A percentile compares a stretch with the other conserved stretches of the same genome.
phyloP scores from a whole-genome alignment of 2,113 vertebrate genomes.

The Callorhinus ursinus region DNA sequence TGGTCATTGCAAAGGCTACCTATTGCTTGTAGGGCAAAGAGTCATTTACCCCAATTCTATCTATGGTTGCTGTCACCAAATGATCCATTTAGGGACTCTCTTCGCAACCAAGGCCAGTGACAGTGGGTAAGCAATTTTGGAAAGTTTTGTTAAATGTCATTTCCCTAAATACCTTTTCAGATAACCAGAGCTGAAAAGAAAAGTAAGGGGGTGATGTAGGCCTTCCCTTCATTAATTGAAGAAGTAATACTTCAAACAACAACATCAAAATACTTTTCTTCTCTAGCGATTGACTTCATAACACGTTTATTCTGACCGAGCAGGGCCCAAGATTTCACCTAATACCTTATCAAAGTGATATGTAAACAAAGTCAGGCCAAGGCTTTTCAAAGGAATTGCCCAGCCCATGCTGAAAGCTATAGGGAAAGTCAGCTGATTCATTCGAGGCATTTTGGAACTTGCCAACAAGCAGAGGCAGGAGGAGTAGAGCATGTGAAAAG shows the following conservation, averaged over 20 bases:
- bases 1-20: background rate
- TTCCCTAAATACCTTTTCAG: slow-evolving; percentile 17
- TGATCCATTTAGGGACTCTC: background rate
- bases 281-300: background rate
- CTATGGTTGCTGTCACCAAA: background rate
- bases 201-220: background rate
- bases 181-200: background rate
- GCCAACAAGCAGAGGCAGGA: slow-evolving; percentile 46
- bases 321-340: background rate
- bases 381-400: slow-evolving; percentile 30
- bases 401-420: slow-evolving; percentile 44
- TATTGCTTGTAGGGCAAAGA: background rate
- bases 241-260: background rate
- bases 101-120: background rate
- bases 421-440: slow-evolving; percentile 57
- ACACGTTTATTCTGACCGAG: background rate
- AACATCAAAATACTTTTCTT: background rate
- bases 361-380: background rate
- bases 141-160: background rate
- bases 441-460: slow-evolving; percentile 18
- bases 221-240: background rate
- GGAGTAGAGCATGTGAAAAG: background rate
- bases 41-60: background rate
- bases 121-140: background rate
- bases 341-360: background rate